Conservation (phyloP, 1,140 invertebrate genomes). For the Hormaphis cornu region DNA sequence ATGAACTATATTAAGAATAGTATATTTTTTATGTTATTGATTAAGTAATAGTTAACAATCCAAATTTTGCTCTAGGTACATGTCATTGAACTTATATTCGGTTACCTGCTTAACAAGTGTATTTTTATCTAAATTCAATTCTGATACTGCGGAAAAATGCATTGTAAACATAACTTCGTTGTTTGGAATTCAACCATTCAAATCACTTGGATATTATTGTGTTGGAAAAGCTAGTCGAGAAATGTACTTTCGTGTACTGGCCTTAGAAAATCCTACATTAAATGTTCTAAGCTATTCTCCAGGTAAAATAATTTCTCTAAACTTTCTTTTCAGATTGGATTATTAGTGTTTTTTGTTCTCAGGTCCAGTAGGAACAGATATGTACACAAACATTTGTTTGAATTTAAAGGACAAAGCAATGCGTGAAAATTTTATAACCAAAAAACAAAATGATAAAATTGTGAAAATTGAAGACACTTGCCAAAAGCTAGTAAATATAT, state of each 20-base stretch:
- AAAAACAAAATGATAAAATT: slow-evolving; percentile 50
- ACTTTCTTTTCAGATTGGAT: not conserved
- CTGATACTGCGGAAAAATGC: slow-evolving; percentile 43
- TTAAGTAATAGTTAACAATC: too few relatives aligned
- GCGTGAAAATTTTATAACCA: slow-evolving; percentile 52
- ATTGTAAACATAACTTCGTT: slow-evolving; percentile 85
- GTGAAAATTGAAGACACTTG: slow-evolving; percentile 69
- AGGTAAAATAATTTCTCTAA: slow-evolving; percentile 44
- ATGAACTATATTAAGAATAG: too few relatives aligned
- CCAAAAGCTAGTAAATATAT: slow-evolving; percentile 57
- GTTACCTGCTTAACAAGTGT: slow-evolving; percentile 65
- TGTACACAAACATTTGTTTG: slow-evolving; percentile 56
- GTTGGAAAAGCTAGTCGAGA: slow-evolving; percentile 83
- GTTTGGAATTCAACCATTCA: slow-evolving; percentile 63
- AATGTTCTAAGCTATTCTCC: slow-evolving; percentile 85
- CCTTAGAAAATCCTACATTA: slow-evolving; percentile 65
- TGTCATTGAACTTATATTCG: slow-evolving; percentile 41
- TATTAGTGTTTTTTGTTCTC: not conserved
- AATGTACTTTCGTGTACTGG: slow-evolving; percentile 77
- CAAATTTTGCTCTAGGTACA: slow-evolving; percentile 36
- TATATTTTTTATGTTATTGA: too few relatives aligned
- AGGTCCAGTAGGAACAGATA: slow-evolving; percentile 75
- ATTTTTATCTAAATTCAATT: slow-evolving; percentile 54
- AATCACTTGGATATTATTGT: slow-evolving; percentile 70
- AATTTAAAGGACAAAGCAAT: slow-evolving; percentile 51